Evolutionary conservation across 2,113 vertebrate species (phyloP), one percentile per base, ranked within the genome.

Genomic region (Lutjanus erythropterus): DNA sequence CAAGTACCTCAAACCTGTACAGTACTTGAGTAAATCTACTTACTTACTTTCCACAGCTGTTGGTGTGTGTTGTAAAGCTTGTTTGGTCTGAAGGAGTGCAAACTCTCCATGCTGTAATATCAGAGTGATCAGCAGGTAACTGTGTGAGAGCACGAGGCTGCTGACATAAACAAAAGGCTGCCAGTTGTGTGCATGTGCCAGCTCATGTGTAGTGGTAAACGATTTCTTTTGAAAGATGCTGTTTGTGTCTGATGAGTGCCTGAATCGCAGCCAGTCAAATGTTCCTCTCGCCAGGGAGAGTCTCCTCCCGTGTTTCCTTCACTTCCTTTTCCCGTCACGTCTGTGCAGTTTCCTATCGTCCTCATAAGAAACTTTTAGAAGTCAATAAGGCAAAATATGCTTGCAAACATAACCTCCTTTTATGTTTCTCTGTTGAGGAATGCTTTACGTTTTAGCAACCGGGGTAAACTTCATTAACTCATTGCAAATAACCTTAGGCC

Each of bases 401-500:
- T n/a, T n/a, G n/a, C n/a, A n/a, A n/a, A n/a, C 42, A 59, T 5
- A 19, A 46, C 33, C 10, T 4, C 3, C 15, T 41, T 29, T 58
- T 71, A 6, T 67, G 3, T 37, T 42, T 70, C 2, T 14, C 27
- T 55, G 60, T 23, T 52, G 25, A 49, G 41, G 33, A 71, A 66
- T 65, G 21, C 62, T 56, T 80, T 78, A 11, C 19, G 14, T 68
- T 81, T 75, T 66, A n/a, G 37, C 50, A 50, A 47, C 46, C 66
- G 35, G 10, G 73, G 37, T 60, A 70, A 53, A 56, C 23, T n/a
- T 80, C 5, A 55, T 84, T 68, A 82, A 49, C 56, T 78, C 23
- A 62, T 71, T 83, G 44, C 59, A 56, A 42, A 75, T 46, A 76
- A 52, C 78, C 64, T 52, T 15, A 33, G 53, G 56, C 59, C 62